Evolutionary conservation across 2,888 invertebrate species (phyloP).

Genomic region (Drosophila quinaria): DNA sequence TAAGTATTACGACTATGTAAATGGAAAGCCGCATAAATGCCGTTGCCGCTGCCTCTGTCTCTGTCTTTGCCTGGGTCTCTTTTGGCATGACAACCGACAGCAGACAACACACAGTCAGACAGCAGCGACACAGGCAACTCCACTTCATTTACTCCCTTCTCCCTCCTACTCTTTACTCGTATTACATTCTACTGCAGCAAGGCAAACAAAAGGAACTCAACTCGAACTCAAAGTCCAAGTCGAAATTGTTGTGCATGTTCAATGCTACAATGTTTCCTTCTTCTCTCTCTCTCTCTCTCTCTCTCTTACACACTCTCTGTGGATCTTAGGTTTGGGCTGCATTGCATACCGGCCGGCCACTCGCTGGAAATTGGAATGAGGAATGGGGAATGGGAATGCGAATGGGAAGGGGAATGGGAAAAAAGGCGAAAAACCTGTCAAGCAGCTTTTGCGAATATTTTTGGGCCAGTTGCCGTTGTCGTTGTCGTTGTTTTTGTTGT

Average conservation of each 20-base stretch:
- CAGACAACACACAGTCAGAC: constrained; percentile 42
- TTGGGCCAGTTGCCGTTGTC: constrained; percentile 55
- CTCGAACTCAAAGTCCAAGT: constrained; percentile 66
- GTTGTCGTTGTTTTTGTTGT: constrained; percentile 15
- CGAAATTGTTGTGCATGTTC: constrained; percentile 74
- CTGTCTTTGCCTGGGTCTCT: constrained; percentile 11
- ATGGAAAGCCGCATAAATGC: constrained; percentile 78
- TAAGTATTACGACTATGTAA: constrained; percentile 68
- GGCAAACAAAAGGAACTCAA: constrained; percentile 65
- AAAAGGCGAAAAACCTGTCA: constrained; percentile 65
- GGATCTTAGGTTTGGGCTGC: constrained; percentile 28
- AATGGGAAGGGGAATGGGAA: constrained; percentile 31
- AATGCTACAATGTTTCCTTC: constrained; percentile 57
- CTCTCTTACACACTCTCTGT: not conserved
- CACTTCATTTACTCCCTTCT: constrained; percentile 41
- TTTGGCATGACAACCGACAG: constrained; percentile 58
- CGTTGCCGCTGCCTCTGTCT: constrained; percentile 7
- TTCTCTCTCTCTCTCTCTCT: not conserved
- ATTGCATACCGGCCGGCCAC: constrained; percentile 70
- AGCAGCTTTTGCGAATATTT: constrained; percentile 68
- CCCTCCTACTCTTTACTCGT: not conserved
- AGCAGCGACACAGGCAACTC: constrained; percentile 55
- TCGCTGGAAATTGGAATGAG: constrained; percentile 17
- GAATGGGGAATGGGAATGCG: constrained; percentile 18
- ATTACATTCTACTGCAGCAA: constrained; percentile 15